These are phyloP conservation scores for Diadophis punctatus DNA, from an alignment of 2,113 vertebrate genomes.

Conservation along the genomic window DNA sequence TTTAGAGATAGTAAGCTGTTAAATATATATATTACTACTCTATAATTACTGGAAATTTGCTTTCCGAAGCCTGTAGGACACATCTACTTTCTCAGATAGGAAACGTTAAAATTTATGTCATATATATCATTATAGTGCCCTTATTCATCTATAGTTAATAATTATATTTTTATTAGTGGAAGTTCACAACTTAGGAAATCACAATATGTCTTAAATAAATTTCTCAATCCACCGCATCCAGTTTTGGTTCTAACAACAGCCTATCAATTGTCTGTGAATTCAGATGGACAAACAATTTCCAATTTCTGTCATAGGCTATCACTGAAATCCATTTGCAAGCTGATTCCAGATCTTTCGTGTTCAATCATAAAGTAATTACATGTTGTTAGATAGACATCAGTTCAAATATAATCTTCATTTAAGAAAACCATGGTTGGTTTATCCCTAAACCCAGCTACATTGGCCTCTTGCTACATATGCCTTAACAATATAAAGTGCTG, in stretches of 20 bases:
- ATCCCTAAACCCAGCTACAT: neutral
- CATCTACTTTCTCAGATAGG: neutral
- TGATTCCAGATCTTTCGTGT: neutral
- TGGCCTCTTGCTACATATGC: neutral
- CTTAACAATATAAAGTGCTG: neutral
- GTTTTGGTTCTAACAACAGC: neutral
- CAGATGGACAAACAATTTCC: neutral
- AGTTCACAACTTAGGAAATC: constrained; percentile 28
- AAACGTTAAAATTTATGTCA: neutral
- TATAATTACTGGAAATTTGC: neutral
- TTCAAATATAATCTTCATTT: neutral
- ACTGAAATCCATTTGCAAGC: neutral
- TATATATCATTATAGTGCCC: neutral
- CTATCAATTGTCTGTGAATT: neutral
- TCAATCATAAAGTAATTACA: neutral
- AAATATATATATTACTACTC: constrained; percentile 38
- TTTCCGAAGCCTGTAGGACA: neutral
- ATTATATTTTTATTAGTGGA: constrained; percentile 53
- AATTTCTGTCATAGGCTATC: neutral
- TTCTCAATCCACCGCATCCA: neutral
- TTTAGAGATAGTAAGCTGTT: constrained; percentile 1
- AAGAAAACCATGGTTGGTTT: neutral
- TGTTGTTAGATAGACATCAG: neutral
- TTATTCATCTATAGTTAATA: constrained; percentile 37
- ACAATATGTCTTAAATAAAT: constrained; percentile 23